Evolutionary conservation across 2,888 invertebrate species (phyloP), one percentile per base, ranked within the genome.

Genomic region (Mythimna ferrago): DNA sequence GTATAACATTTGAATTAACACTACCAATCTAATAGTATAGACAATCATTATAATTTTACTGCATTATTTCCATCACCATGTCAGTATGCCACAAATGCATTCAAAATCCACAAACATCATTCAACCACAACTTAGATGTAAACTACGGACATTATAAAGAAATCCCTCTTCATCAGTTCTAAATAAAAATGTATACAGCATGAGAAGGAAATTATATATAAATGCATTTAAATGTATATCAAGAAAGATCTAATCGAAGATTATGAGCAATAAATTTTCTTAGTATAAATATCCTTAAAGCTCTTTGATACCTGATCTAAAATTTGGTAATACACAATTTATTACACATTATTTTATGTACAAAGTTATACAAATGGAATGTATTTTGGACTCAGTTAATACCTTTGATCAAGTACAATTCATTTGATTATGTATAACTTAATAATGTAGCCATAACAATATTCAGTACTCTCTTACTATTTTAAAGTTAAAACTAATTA

Each of bases 331-430:
- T 89, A 89, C 82, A 86, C 79, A 86, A 85, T 81, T 48, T 85
- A 85, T 83, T 86, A 87, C 82, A 87, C 85, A 82, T 87, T 87
- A 86, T 86, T 86, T 86, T 95, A 95, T 94, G 87, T 94, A 95
- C 94, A 94, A 90, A 90, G 88, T 93, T 93, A 92, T 92, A 94
- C 92, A 93, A 91, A 90, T 95, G 96, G 96, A 96, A 96, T 96
- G 96, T 95, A 92, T 92, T 93, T 93, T 96, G 94, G 95, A 96
- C 96, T 93, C 89, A 87, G 86, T 90, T 87, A 91, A 92, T 91
- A 94, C 92, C 90, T 89, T 91, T 91, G 88, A 91, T 91, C 88
- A 92, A 92, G 90, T 92, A 92, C 89, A 89, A 87, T 89, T 90
- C 79, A 88, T 80, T 81, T 86, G 84, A 86, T 92, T 90, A 92